Conservation (phyloP, 2,888 invertebrate genomes). For the Dioctria linearis region DNA sequence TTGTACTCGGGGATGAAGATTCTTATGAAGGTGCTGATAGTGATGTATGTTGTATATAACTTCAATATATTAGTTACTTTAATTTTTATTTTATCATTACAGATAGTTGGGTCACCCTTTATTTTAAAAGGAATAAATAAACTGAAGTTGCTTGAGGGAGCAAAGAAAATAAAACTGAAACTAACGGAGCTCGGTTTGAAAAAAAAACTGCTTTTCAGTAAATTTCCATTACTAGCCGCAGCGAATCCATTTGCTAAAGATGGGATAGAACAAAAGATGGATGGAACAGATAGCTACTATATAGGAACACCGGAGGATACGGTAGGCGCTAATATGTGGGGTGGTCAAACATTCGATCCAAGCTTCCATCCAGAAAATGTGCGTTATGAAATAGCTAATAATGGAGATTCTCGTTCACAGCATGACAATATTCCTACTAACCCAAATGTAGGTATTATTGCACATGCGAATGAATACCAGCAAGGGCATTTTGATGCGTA, state of each 20-base stretch:
- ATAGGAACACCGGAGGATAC: constrained; percentile 26
- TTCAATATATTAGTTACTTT: not conserved
- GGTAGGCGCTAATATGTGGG: constrained; percentile 27
- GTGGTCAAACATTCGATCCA: constrained; percentile 6
- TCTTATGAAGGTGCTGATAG: not conserved
- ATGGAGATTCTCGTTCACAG: not conserved
- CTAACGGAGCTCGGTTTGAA: constrained; percentile 12
- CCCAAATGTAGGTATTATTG: not conserved
- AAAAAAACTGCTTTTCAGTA: constrained; percentile 25
- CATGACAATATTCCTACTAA: not conserved
- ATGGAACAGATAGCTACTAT: constrained; percentile 28
- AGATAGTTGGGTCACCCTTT: not conserved
- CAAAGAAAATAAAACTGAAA: constrained; percentile 11
- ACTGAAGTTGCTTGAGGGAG: constrained; percentile 19
- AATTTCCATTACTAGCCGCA: constrained; percentile 27
- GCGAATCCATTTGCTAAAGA: constrained; percentile 14
- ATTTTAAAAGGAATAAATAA: constrained; percentile 14
- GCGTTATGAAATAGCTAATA: not conserved
- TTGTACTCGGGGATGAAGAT: not conserved
- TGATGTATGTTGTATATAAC: not conserved
- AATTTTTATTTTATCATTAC: not conserved
- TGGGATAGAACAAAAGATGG: constrained; percentile 10
- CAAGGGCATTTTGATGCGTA: not conserved
- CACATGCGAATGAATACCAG: constrained; percentile 1
- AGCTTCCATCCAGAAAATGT: constrained; percentile 9